phyloP scores from a whole-genome alignment of 2,888 invertebrate species.

The Patella pellucida region DNA sequence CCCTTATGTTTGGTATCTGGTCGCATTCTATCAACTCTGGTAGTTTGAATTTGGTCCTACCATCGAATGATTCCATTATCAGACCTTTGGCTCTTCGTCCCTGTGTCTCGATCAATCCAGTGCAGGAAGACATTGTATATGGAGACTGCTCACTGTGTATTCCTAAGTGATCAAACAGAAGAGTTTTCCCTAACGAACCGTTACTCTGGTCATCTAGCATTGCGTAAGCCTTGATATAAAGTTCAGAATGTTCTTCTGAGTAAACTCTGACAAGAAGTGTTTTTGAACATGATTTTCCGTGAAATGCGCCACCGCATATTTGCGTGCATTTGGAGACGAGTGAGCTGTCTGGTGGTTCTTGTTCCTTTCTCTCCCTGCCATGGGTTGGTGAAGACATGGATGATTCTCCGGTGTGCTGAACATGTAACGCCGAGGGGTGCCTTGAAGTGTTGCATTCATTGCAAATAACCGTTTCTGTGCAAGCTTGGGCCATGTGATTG shows the following conservation, averaged over 20 bases:
- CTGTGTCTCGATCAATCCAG: slow-evolving; percentile 14
- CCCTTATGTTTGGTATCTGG: slow-evolving; percentile 28
- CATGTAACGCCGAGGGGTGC: slow-evolving; percentile 30
- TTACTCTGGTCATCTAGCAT: slow-evolving; percentile 35
- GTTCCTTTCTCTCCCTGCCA: slow-evolving; percentile 10
- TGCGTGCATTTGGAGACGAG: slow-evolving; percentile 19
- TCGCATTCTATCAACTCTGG: slow-evolving; percentile 37
- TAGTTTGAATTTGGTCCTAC: slow-evolving; percentile 18
- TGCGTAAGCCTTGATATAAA: slow-evolving; percentile 21
- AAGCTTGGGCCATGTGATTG: slow-evolving; percentile 25
- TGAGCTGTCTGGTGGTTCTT: not conserved
- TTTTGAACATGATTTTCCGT: slow-evolving; percentile 28
- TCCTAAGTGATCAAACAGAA: too few relatives aligned
- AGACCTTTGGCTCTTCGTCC: slow-evolving; percentile 26
- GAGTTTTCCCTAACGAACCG: slow-evolving; percentile 22
- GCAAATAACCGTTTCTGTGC: slow-evolving; percentile 26
- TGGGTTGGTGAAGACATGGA: not conserved
- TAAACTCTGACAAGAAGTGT: slow-evolving; percentile 19
- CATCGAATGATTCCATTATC: slow-evolving; percentile 28
- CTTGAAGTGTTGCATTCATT: slow-evolving; percentile 26
- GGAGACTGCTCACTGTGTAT: not conserved
- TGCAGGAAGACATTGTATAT: slow-evolving; percentile 32
- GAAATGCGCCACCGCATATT: slow-evolving; percentile 17
- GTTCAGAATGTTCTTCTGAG: slow-evolving; percentile 15
- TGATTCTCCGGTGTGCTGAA: not conserved